These are phyloP conservation scores for Polydrusus tereticollis DNA, from an alignment of 2,888 invertebrate species.

Conservation along the genomic window DNA sequence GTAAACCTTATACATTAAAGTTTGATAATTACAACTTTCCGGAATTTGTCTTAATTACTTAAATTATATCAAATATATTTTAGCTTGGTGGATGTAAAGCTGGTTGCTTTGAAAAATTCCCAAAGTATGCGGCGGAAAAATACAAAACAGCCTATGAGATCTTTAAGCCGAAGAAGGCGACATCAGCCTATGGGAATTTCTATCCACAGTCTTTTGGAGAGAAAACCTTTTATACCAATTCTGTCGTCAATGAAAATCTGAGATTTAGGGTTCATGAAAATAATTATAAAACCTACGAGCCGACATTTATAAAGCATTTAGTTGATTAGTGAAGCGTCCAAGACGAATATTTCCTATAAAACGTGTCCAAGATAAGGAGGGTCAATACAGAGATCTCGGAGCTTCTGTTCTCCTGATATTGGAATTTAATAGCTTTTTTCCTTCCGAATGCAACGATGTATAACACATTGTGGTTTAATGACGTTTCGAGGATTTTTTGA, in stretches of 20 bases:
- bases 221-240: conserved; percentile 55
- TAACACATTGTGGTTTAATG: no score
- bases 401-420: no score
- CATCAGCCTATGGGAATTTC: conserved; percentile 45
- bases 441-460: no score
- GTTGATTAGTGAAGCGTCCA: conserved; percentile 21
- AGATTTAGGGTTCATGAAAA: conserved; percentile 55
- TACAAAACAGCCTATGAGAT: conserved; percentile 50
- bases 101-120: conserved; percentile 58
- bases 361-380: no score
- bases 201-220: conserved; percentile 54
- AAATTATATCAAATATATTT: conserved; percentile 23
- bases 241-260: conserved; percentile 56
- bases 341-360: neutral
- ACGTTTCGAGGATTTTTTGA: no score
- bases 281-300: conserved; percentile 52
- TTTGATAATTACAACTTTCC: no score
- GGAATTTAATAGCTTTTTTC: no score
- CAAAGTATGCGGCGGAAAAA: conserved; percentile 55
- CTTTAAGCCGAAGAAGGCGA: conserved; percentile 32
- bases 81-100: conserved; percentile 59
- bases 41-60: no score
- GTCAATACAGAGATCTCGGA: no score
- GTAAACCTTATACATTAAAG: conserved; percentile 48
- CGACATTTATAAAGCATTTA: conserved; percentile 56